phyloP scores from a whole-genome alignment of 2,888 invertebrate species.

The Melangyna quadrimaculata region DNA sequence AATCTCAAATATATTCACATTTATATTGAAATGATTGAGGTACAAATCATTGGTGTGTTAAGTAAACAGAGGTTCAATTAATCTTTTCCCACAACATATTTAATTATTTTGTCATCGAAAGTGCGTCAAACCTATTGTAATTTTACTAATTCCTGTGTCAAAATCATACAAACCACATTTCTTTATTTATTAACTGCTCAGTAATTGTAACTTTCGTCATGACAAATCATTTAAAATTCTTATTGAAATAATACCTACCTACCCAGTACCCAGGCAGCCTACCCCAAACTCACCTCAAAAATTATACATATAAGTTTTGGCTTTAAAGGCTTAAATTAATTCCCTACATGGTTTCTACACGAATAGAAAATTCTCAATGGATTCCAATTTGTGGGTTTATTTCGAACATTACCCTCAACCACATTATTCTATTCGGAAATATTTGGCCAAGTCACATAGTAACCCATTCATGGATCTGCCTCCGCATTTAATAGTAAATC shows the following conservation, averaged over 20 bases:
- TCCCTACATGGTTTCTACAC: slow-evolving; percentile 10
- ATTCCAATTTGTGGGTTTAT: slow-evolving; percentile 25
- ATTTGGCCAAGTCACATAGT: slow-evolving; percentile 30
- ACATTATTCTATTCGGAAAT: neutral
- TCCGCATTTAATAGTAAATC: neutral
- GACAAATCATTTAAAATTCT: slow-evolving; percentile 3
- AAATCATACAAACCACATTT: neutral
- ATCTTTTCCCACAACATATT: neutral
- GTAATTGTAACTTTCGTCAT: neutral
- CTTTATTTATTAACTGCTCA: neutral
- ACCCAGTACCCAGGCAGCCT: no score
- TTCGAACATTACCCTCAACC: slow-evolving; percentile 12
- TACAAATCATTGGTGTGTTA: no score
- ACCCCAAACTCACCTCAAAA: neutral
- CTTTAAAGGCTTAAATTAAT: slow-evolving; percentile 14
- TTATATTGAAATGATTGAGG: no score
- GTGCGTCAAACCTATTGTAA: neutral
- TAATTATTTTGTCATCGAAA: neutral
- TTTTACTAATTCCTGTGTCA: neutral
- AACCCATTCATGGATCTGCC: neutral
- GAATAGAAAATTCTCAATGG: neutral
- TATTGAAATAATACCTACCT: neutral
- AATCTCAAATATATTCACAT: no score
- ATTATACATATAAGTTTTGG: no score
- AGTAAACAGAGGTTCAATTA: no score